Evolutionary conservation across 2,113 vertebrate species (phyloP).

Genomic region (Platycercus adscitus): DNA sequence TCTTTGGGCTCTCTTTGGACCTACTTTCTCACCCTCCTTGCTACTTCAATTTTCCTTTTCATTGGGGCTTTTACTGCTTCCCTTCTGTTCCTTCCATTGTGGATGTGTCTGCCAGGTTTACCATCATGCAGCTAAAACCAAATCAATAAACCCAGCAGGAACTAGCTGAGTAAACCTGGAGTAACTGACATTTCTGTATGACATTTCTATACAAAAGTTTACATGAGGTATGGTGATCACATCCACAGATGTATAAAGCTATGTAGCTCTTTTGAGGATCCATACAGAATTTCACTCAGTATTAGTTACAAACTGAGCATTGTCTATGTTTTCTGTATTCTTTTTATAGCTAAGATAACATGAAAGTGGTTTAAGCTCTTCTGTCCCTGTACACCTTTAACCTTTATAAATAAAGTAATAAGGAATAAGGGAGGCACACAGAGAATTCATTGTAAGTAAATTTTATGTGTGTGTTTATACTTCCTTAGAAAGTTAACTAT

Average conservation of each 20-base stretch:
- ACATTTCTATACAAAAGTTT: neutral
- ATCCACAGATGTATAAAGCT: neutral
- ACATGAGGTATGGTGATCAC: neutral
- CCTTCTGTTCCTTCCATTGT: neutral
- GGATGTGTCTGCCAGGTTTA: neutral
- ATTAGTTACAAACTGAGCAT: neutral
- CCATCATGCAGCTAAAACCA: neutral
- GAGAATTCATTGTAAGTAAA: neutral
- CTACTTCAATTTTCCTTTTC: neutral
- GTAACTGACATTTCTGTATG: neutral
- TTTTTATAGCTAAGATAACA: neutral
- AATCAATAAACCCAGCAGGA: neutral
- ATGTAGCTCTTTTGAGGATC: neutral
- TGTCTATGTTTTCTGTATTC: neutral
- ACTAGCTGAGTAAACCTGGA: neutral
- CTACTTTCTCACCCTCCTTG: neutral
- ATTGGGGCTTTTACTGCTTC: neutral
- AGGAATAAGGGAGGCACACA: neutral
- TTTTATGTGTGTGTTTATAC: neutral
- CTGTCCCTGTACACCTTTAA: neutral
- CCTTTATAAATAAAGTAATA: neutral
- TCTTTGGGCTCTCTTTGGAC: neutral
- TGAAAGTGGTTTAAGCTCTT: neutral
- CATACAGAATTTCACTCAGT: neutral
- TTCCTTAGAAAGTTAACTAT: neutral